Evolutionary conservation across 2,113 vertebrate species (phyloP), one percentile per base, ranked within the genome.

Genomic region (Rhinopomastus cyanomelas): DNA sequence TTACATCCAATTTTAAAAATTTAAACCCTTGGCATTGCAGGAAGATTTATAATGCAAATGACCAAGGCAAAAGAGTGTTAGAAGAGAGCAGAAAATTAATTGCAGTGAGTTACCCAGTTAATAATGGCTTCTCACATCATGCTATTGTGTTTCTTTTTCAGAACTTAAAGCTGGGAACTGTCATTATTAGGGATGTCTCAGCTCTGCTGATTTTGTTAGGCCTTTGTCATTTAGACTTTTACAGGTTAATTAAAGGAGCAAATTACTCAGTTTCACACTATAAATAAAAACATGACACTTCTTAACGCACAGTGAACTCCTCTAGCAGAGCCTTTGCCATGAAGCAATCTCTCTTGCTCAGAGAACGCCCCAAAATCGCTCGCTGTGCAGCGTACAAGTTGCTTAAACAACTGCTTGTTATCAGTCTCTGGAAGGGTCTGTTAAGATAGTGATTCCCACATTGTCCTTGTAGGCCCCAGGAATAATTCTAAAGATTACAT

Each of bases 11-110:
- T 93, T 96, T 85, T 36, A 92, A 96, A 96, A 86, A 83, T 79
- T 93, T 93, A 96, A 96, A 95, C 65, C 62, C 85, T 37, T 67
- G 44, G 32, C 61, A 89, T 51, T 94, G 29, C 44, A 89, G 73
- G 49, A 89, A 96, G 89, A 94, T 95, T 94, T 95, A 95, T 87
- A 85, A 95, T 49, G 75, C 60, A 96, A 96, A 94, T 86, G 67
- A 84, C 92, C 68, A 92, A 92, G 67, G 91, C 74, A 89, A 95
- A 95, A 75, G 72, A 39, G 66, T 95, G 87, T 65, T 93, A 88
- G 55, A 25, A 87, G 65, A 92, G 81, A 20, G 32, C 44, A 90
- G 36, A 94, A 96, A 96, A 96, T 93, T 96, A 97, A 97, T 97
- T 96, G 94, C 76, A 94, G 96, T 92, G 56, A 74, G 69, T 93